Evolutionary conservation across 2,113 vertebrate genomes (phyloP).

Genomic region (Antennarius striatus): DNA sequence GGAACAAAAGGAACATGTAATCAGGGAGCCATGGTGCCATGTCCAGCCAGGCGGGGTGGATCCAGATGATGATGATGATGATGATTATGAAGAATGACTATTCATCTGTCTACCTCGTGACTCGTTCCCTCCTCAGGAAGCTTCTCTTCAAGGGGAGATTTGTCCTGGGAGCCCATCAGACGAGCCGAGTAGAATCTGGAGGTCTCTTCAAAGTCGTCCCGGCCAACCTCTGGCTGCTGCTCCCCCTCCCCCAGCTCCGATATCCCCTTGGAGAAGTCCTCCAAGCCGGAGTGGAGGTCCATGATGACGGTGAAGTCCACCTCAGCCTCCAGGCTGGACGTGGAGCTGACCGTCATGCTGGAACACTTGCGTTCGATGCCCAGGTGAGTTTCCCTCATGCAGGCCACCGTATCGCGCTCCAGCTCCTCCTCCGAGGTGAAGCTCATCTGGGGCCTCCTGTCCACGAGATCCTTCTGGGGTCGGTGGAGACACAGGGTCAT

Average conservation of each 20-base stretch:
- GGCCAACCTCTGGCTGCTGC: conserved; percentile 84
- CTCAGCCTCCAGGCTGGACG: conserved; percentile 93
- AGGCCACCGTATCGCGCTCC: conserved; percentile 83
- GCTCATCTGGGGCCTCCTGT: conserved; percentile 62
- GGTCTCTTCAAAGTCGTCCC: conserved; percentile 82
- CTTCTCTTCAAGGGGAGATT: conserved; percentile 72
- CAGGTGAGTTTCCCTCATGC: conserved; percentile 89
- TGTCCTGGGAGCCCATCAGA: conserved; percentile 72
- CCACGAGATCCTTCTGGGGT: conserved; percentile 72
- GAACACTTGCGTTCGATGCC: conserved; percentile 95
- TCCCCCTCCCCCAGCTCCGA: conserved; percentile 80
- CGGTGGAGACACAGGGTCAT: conserved; percentile 55
- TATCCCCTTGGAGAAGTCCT: conserved; percentile 86
- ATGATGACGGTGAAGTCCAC: conserved; percentile 92
- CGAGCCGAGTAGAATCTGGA: conserved; percentile 76
- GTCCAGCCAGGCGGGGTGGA: conserved; percentile 36
- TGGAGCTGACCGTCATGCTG: conserved; percentile 96
- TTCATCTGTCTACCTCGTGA: conserved; percentile 72
- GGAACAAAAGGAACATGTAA: background rate
- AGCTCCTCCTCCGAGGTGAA: conserved; percentile 85
- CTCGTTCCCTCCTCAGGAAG: conserved; percentile 61
- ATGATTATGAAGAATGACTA: background rate
- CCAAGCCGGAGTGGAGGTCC: conserved; percentile 87
- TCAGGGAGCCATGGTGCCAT: conserved; percentile 8
- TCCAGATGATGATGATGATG: conserved; percentile 42